Base-by-base conservation (phyloP, 2,888 invertebrate genomes). In the Nymphalis c-album region DNA sequence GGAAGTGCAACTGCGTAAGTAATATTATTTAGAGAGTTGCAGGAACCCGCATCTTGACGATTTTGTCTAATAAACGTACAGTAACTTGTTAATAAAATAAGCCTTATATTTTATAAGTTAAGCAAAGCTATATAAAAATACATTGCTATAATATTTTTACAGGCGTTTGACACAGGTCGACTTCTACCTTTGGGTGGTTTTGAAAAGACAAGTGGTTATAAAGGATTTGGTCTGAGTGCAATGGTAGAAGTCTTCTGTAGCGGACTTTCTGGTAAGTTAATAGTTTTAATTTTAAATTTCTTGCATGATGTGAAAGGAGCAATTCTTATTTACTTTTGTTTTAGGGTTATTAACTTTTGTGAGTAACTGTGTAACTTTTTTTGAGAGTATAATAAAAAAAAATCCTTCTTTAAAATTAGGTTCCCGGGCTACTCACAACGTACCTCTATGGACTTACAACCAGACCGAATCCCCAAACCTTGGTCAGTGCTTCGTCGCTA, bases 221-320 rank as follows among this genome's bases (percentile, higher is more conserved):
- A 98, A 81, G 98, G 98, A 0, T 97, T 95, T 76, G 98, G 97
- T 0, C 89, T 98, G 26, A 95, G 95, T 0, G 93, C 96, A 61
- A 93, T 98, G 94, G 96, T 97, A 0, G 98, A 99, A 81, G 93
- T 97, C 0, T 93, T 98, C 63, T 96, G 96, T 79, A 98, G 98
- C 48, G 94, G 98, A 47, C 88, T 97, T 55, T 92, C 95, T 73
- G 96, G 96, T 84, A 76, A 64, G 45, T 35, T 22, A 22, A 16
- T 17, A 0, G 6, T 26, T 17, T 17, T 16, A 10, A 53, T 26
- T 10, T 26, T 50, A 20, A 18, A 18, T 8, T 40, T 10, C 0
- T 40, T 40, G 35, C 10, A 10, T 1, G 3, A 10, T 40, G 1
- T 40, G 10, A 40, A 40, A 40, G 10, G 8, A 8, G 35, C 35